Evolutionary conservation across 1,140 invertebrate species (phyloP).

Genomic region (Bombus picipes): DNA sequence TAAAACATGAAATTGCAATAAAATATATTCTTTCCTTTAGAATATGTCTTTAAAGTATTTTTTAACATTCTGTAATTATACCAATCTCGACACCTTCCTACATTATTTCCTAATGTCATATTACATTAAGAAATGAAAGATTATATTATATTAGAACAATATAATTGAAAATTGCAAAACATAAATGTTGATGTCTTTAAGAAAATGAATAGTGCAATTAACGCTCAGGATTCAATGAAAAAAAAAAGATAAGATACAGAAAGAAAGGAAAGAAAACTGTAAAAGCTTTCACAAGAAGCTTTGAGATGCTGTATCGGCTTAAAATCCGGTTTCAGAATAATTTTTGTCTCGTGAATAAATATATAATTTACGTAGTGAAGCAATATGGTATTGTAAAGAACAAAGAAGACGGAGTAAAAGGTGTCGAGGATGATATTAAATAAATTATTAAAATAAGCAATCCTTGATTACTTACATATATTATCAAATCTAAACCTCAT

Average conservation of each 20-base stretch:
- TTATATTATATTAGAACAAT: neutral
- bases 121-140: neutral
- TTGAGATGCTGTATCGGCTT: neutral
- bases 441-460: neutral
- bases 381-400: neutral
- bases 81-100: neutral
- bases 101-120: neutral
- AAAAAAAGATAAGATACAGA: neutral
- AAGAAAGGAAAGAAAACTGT: neutral
- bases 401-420: neutral
- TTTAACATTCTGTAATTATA: neutral
- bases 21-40: neutral
- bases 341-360: neutral
- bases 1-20: neutral
- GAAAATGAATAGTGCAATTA: neutral
- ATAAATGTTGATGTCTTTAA: neutral
- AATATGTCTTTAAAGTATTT: neutral
- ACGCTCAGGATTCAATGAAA: neutral
- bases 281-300: neutral
- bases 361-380: neutral
- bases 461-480: neutral
- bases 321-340: conserved; percentile 26
- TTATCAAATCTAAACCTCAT: neutral
- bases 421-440: no score
- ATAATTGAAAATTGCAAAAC: neutral